Base-by-base conservation (phyloP, 2,888 invertebrate genomes). In the Lysandra coridon region DNA sequence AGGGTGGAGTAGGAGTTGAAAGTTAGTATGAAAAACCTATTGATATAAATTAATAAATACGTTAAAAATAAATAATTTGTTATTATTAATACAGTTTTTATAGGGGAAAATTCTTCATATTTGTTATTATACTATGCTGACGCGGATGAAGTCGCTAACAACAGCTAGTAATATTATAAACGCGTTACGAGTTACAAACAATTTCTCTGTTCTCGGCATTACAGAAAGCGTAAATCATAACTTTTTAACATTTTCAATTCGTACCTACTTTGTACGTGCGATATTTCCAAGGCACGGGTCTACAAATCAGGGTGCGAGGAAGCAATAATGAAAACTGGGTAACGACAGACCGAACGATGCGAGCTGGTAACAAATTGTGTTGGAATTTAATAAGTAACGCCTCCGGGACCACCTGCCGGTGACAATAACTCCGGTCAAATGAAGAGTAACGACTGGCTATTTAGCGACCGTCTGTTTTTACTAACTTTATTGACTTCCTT, bases 381-480 rank as follows among this genome's bases (percentile, higher is more conserved):
- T 81, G 69, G 81, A 84, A 83, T 84, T 83, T 83, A 83, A 84
- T 84, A 83, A 83, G 81, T 81, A 80, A 79, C 76, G 37, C 79
- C 75, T 64, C 74, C 78, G 81, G 80, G 81, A 80, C 79, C 81
- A 80, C 82, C 81, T 82, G 82, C 80, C 73, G 33, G 30, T 78
- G 79, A 79, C 81, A 44, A 83, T 83, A 81, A 79, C 80, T 82
- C 80, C 57, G 73, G 53, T 77, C 80, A 84, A 87, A 90, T 89
- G 88, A 89, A 90, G 90, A 90, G 84, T 85, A 88, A 90, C 85
- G 85, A 82, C 82, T 81, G 79, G 82, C 88, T 86, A 89, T 91
- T 69, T 89, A 90, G 85, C 84, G 81, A 81, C 84, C 85, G 85
- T 84, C 87, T 90, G 88, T 88, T 90, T 90, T 87, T 40, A 40